A percentile compares a stretch with the other conserved stretches of the same genome.
These are phyloP conservation scores for Atrina japonica DNA, from an alignment of 2,888 invertebrate species.

Conservation along the genomic window DNA sequence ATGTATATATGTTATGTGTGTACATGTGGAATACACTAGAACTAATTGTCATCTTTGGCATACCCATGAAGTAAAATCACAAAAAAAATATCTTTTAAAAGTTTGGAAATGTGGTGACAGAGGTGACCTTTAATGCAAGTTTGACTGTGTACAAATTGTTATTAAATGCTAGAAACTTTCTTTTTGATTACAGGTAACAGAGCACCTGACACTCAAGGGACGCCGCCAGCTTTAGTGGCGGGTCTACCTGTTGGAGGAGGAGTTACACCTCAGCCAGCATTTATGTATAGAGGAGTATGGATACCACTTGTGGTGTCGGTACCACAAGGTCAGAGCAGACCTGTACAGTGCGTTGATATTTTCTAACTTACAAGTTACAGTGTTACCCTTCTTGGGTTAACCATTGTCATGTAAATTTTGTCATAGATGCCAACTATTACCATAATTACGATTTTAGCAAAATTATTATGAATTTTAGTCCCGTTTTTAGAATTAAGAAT, in stretches of 20 bases:
- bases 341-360: slow-evolving; percentile 90
- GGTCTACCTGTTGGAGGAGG: slow-evolving; percentile 88
- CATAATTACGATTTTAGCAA: no score
- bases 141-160: no score
- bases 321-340: slow-evolving; percentile 91
- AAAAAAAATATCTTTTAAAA: neutral
- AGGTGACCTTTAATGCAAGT: no score
- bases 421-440: no score
- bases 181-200: slow-evolving; percentile 62
- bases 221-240: slow-evolving; percentile 85
- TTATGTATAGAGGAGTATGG: slow-evolving; percentile 95
- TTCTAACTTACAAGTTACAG: no score
- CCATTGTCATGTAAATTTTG: no score
- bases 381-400: no score
- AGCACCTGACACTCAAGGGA: slow-evolving; percentile 82
- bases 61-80: neutral
- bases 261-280: slow-evolving; percentile 93
- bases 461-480: no score
- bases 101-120: no score
- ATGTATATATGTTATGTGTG: neutral
- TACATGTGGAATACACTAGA: neutral
- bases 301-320: slow-evolving; percentile 93
- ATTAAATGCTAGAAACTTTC: no score
- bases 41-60: neutral
- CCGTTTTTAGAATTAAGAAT: no score